phyloP scores from a whole-genome alignment of 2,797 vertebrate genomes.

The Linurgus olivaceus region DNA sequence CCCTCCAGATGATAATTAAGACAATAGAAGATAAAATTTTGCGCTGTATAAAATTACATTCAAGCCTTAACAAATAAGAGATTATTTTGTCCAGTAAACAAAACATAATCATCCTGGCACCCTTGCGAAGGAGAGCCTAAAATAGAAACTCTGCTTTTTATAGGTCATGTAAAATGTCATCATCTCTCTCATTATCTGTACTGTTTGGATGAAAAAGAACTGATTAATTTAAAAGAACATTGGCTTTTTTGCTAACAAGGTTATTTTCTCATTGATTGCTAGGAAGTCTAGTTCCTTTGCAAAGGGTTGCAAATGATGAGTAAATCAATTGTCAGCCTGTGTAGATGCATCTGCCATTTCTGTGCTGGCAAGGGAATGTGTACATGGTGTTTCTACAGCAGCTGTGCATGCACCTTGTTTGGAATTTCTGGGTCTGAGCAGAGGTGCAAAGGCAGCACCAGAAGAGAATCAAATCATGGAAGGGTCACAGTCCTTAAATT shows the following conservation, averaged over 20 bases:
- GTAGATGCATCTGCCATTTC: not conserved
- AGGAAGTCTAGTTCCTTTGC: conserved; percentile 41
- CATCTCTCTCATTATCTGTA: conserved; percentile 50
- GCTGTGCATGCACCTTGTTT: not conserved
- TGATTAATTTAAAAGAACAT: conserved; percentile 61
- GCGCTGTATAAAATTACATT: conserved; percentile 27
- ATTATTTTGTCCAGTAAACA: conserved; percentile 65
- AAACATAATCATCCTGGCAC: conserved; percentile 58
- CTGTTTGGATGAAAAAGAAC: conserved; percentile 58
- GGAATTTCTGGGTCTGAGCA: not conserved
- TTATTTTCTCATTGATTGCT: conserved; percentile 59
- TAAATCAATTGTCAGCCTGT: conserved; percentile 16
- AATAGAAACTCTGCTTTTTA: conserved; percentile 52
- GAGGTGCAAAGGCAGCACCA: not conserved
- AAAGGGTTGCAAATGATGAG: not conserved
- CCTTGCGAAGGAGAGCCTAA: conserved; percentile 21
- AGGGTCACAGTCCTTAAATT: rapidly evolving
- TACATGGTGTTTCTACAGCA: not conserved
- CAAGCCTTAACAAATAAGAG: conserved; percentile 56
- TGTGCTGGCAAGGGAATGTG: not conserved
- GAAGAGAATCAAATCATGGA: rapidly evolving
- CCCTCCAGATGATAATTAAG: conserved; percentile 67
- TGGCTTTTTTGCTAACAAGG: conserved; percentile 62
- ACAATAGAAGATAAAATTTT: conserved; percentile 61
- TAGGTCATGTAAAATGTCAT: conserved; percentile 53